Conservation (phyloP, 92 coral and sea anemone species). For the Diadumene lineata region DNA sequence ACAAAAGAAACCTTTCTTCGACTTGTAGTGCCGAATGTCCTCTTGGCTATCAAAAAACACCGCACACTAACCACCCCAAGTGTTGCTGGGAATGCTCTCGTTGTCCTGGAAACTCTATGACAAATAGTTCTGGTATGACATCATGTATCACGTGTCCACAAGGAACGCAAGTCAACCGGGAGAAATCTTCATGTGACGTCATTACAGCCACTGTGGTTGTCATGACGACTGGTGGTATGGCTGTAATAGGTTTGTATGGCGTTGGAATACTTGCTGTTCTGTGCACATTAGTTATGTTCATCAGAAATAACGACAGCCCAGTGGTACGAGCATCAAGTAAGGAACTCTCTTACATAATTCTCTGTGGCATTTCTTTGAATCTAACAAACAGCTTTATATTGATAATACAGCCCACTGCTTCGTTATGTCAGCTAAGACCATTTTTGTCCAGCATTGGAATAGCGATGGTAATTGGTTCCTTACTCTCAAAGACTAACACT, state of each 20-base stretch:
- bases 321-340: conserved; percentile 79
- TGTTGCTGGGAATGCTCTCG: conserved; percentile 85
- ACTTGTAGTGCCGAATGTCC: conserved; percentile 53
- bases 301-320: conserved; percentile 57
- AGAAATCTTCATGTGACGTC: conserved; percentile 58
- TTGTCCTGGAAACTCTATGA: conserved; percentile 65
- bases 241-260: conserved; percentile 42
- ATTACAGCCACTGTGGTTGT: conserved; percentile 49
- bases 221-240: conserved; percentile 59
- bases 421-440: conserved; percentile 52
- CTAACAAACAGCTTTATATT: conserved; percentile 32
- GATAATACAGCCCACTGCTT: conserved; percentile 38
- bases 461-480: conserved; percentile 64
- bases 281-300: conserved; percentile 45
- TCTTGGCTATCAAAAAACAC: conserved; percentile 61
- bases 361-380: conserved; percentile 62
- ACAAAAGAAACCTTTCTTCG: conserved; percentile 20
- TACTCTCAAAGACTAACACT: conserved; percentile 79
- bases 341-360: conserved; percentile 58
- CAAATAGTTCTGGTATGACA: conserved; percentile 57
- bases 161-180: conserved; percentile 55
- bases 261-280: conserved; percentile 49
- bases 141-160: conserved; percentile 63
- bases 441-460: conserved; percentile 60
- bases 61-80: conserved; percentile 59